phyloP scores from a whole-genome alignment of 1,140 invertebrate species.

The Drosophila albomicans region DNA sequence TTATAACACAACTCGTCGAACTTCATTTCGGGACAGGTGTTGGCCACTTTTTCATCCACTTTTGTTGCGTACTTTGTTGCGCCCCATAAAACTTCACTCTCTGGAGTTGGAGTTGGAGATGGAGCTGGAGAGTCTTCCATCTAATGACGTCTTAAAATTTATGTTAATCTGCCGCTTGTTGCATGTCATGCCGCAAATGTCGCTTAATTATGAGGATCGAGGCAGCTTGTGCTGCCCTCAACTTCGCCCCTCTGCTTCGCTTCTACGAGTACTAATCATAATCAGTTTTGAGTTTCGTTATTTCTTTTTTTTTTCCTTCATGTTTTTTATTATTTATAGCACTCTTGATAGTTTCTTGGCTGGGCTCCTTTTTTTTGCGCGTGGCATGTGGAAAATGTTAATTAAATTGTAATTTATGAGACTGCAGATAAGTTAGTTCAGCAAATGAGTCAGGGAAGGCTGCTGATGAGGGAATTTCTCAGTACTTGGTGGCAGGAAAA shows the following conservation, averaged over 20 bases:
- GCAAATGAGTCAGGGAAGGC: slow-evolving; percentile 26
- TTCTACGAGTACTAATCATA: slow-evolving; percentile 60
- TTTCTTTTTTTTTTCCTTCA: slow-evolving; percentile 7
- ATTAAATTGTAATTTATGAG: slow-evolving; percentile 77
- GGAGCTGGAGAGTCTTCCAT: neutral
- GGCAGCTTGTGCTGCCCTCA: slow-evolving; percentile 10
- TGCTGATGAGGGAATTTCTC: neutral
- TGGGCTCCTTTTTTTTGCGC: slow-evolving; percentile 27
- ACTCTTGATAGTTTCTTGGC: slow-evolving; percentile 44
- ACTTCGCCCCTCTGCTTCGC: slow-evolving; percentile 1
- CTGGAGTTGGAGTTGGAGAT: too few species aligned
- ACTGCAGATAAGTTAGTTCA: slow-evolving; percentile 48
- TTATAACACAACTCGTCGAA: slow-evolving; percentile 11
- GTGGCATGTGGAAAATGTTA: slow-evolving; percentile 69
- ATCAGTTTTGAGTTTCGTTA: slow-evolving; percentile 51
- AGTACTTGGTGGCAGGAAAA: neutral
- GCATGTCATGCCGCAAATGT: slow-evolving; percentile 80
- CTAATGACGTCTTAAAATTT: slow-evolving; percentile 57
- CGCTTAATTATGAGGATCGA: slow-evolving; percentile 77
- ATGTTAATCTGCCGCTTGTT: slow-evolving; percentile 77
- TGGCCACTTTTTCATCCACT: slow-evolving; percentile 29
- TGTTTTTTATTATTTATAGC: slow-evolving; percentile 69
- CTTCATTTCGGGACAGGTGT: slow-evolving; percentile 61
- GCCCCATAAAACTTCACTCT: slow-evolving; percentile 61
- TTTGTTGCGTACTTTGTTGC: slow-evolving; percentile 42